Percentiles rank a stretch among this genome's conserved stretches.
These are phyloP conservation scores for Malachius bipustulatus DNA, from an alignment of 2,888 invertebrate genomes.

Conservation along the genomic window DNA sequence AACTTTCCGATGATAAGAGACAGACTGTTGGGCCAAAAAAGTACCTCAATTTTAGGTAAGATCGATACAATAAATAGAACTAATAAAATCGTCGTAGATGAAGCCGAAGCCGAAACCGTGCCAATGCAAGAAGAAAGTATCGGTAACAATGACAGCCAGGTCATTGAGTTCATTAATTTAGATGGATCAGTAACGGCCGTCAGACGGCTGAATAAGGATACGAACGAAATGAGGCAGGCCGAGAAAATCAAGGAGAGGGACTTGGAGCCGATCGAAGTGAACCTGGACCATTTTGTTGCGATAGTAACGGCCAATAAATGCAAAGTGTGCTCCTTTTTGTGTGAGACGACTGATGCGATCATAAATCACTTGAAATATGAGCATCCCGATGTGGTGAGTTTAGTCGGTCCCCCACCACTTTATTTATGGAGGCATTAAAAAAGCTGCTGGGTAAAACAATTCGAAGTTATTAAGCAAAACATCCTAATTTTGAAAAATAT, in stretches of 20 bases:
- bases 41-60: no score
- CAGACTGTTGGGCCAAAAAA: no score
- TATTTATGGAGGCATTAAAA: no score
- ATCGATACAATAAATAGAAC: no score
- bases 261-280: conserved; percentile 6
- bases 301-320: conserved; percentile 31
- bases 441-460: no score
- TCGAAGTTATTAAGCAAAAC: no score
- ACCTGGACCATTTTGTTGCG: conserved; percentile 24
- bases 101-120: conserved; percentile 4
- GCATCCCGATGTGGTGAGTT: conserved; percentile 23
- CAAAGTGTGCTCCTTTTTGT: conserved; percentile 30
- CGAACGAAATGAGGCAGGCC: conserved; percentile 5
- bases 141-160: conserved; percentile 13
- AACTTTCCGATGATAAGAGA: background rate
- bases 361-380: conserved; percentile 26
- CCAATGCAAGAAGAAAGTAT: background rate
- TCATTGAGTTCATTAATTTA: conserved; percentile 25
- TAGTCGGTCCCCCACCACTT: no score
- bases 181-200: conserved; percentile 24
- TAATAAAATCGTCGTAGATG: background rate
- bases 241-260: conserved; percentile 6
- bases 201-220: conserved; percentile 8
- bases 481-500: no score
- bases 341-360: conserved; percentile 28